phyloP scores from a whole-genome alignment of 35 echinoderm and acorn worm species.

The Holothuria glaberrima region DNA sequence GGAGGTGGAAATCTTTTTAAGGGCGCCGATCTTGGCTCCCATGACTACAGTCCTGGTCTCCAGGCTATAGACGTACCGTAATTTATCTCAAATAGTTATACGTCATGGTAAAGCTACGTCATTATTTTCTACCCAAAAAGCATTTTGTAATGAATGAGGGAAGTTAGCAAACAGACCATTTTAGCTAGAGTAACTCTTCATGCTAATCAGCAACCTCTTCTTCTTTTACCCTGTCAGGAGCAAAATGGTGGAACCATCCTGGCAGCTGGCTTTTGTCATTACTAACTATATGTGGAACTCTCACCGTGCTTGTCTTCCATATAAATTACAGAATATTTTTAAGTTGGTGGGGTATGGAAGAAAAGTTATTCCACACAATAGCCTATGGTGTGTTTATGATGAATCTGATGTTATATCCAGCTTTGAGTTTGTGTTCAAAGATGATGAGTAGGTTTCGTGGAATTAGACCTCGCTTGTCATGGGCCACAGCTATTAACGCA shows the following conservation, averaged over 20 bases:
- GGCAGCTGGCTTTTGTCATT: constrained; percentile 7
- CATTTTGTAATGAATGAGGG: too few relatives aligned
- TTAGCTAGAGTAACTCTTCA: too few relatives aligned
- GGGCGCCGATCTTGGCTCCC: too few relatives aligned
- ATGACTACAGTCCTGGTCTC: too few relatives aligned
- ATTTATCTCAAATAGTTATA: too few relatives aligned
- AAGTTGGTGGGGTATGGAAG: neutral
- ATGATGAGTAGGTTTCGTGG: neutral
- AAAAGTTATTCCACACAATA: neutral
- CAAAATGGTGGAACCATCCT: constrained; percentile 3
- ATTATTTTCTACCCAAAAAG: too few relatives aligned
- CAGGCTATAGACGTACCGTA: too few relatives aligned
- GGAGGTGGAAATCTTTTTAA: too few relatives aligned
- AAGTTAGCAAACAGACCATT: too few relatives aligned
- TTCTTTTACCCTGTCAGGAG: neutral
- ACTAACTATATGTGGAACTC: neutral
- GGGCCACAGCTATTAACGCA: neutral
- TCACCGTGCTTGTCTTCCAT: neutral
- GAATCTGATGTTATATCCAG: neutral
- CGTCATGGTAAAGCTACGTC: too few relatives aligned
- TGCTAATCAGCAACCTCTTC: too few relatives aligned
- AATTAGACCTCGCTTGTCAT: neutral
- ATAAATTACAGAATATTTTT: neutral
- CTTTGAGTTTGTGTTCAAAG: neutral
- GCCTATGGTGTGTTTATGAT: neutral